Evolutionary conservation across 2,888 invertebrate species (phyloP).

Genomic region (Cryptosula pallasiana): DNA sequence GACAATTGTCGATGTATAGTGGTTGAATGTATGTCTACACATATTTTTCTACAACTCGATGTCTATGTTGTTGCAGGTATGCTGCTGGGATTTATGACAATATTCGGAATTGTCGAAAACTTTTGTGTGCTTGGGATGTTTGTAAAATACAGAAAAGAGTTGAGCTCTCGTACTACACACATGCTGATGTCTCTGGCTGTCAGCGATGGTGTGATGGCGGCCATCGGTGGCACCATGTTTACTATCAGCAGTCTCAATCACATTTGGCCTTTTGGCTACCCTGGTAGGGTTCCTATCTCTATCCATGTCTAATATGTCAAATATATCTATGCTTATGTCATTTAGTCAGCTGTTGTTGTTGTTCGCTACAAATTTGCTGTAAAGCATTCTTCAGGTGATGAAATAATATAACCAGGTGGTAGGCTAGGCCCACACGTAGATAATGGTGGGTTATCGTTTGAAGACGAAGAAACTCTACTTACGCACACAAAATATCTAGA

Average conservation of each 20-base stretch:
- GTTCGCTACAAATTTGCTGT: no score
- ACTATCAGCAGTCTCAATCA: conserved; percentile 1
- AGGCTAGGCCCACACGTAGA: no score
- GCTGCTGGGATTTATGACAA: not conserved
- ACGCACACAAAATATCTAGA: no score
- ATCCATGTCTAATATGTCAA: not conserved
- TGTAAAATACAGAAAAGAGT: conserved; percentile 1
- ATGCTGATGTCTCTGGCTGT: conserved; percentile 6
- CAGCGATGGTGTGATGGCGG: conserved; percentile 11
- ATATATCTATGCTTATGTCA: no score
- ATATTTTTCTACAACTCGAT: no score
- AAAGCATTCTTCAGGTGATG: no score
- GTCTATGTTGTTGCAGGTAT: not conserved
- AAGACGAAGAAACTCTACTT: no score
- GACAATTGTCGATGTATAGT: no score
- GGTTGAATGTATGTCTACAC: no score
- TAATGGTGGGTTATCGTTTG: no score
- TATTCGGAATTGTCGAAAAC: not conserved
- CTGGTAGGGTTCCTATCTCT: not conserved
- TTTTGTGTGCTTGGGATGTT: conserved; percentile 8
- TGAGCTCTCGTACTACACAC: not conserved
- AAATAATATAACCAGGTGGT: no score
- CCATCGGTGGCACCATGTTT: conserved; percentile 11
- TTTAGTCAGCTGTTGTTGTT: no score
- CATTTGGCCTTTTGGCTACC: not conserved